Evolutionary conservation across 2,797 vertebrate genomes (phyloP).

Genomic region (Oceanodroma leucorhoa): DNA sequence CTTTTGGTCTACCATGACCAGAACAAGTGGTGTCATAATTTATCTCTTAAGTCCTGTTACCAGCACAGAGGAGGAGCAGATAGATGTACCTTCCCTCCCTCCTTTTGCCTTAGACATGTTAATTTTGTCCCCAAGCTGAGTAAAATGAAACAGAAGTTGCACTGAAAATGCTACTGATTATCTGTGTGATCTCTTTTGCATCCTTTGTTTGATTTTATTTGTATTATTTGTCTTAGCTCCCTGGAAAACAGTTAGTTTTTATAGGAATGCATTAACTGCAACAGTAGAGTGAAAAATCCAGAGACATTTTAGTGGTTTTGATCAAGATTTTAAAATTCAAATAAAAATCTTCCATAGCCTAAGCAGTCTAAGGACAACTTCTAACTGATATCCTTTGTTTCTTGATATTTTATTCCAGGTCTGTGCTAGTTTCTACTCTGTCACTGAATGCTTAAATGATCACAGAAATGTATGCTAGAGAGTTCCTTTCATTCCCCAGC

Average conservation of each 20-base stretch:
- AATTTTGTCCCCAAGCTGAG: background rate
- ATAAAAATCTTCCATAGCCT: background rate
- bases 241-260: background rate
- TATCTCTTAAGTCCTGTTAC: background rate
- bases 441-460: background rate
- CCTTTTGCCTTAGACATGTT: background rate
- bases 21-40: accelerated
- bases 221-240: background rate
- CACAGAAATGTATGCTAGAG: background rate
- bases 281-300: background rate
- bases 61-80: accelerated
- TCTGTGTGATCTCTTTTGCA: background rate
- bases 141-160: background rate
- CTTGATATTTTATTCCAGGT: background rate
- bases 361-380: background rate
- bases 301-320: background rate
- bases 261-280: background rate
- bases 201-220: background rate
- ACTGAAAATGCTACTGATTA: background rate
- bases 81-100: background rate
- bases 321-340: background rate
- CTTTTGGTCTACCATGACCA: background rate
- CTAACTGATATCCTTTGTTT: background rate
- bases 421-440: background rate
- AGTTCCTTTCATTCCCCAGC: background rate